Evolutionary conservation across 2,888 invertebrate genomes (phyloP).

Genomic region (Xestoiulus laeticollis): DNA sequence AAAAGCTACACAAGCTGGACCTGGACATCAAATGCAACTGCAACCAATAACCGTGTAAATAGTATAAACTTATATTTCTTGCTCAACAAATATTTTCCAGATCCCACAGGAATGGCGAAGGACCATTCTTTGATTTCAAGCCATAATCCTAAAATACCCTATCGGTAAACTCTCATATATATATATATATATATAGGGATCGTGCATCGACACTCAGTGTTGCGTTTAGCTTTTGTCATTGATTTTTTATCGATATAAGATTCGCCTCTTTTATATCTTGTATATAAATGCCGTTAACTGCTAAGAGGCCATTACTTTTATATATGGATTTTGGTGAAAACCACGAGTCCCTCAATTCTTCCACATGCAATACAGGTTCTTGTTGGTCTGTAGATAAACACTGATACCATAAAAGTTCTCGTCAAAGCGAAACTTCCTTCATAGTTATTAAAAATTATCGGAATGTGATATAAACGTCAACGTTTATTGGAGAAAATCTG

Average conservation of each 20-base stretch:
- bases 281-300: slow-evolving; percentile 29
- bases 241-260: slow-evolving; percentile 32
- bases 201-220: background rate
- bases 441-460: background rate
- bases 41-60: background rate
- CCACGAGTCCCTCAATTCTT: background rate
- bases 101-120: background rate
- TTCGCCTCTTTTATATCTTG: slow-evolving; percentile 27
- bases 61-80: background rate
- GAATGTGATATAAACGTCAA: background rate
- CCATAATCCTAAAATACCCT: background rate
- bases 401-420: background rate
- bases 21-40: background rate
- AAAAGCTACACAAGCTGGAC: too few relatives aligned
- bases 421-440: background rate
- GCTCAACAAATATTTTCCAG: background rate
- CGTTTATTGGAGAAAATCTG: background rate
- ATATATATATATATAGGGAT: too few relatives aligned
- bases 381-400: background rate
- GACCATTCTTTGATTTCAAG: background rate
- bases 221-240: slow-evolving; percentile 21
- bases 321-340: slow-evolving; percentile 6
- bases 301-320: slow-evolving; percentile 28
- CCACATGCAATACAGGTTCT: background rate
- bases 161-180: background rate